phyloP scores from a whole-genome alignment of 1,140 invertebrate species.

The Triops longicaudatus region DNA sequence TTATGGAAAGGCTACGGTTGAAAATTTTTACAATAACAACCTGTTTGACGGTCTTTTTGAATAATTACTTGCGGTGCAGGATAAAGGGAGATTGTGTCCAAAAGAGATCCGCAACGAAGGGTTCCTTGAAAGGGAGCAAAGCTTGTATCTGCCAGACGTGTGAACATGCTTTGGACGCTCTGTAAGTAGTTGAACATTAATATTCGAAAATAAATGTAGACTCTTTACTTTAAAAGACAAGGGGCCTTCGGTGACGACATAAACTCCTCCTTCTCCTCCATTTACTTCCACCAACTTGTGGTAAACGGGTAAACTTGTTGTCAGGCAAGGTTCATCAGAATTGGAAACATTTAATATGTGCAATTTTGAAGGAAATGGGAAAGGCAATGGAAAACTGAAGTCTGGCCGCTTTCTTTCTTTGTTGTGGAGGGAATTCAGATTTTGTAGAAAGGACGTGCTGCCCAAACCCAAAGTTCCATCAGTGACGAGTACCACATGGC shows the following conservation, averaged over 20 bases:
- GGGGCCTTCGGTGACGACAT: conserved; percentile 49
- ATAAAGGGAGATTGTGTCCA: conserved; percentile 61
- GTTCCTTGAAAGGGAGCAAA: conserved; percentile 65
- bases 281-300: conserved; percentile 50
- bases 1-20: conserved; percentile 43
- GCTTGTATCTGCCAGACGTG: conserved; percentile 63
- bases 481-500: conserved; percentile 69
- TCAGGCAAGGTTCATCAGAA: conserved; percentile 36
- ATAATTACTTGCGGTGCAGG: conserved; percentile 58
- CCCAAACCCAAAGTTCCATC: conserved; percentile 68
- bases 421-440: conserved; percentile 42
- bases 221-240: conserved; percentile 42
- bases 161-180: conserved; percentile 57
- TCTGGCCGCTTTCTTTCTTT: conserved; percentile 39
- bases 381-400: conserved; percentile 55
- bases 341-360: conserved; percentile 58
- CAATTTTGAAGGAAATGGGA: conserved; percentile 71
- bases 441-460: conserved; percentile 48
- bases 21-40: not conserved
- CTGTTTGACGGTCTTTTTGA: conserved; percentile 23
- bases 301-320: conserved; percentile 40
- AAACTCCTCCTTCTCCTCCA: conserved; percentile 54
- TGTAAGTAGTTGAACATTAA: conserved; percentile 29
- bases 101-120: conserved; percentile 66
- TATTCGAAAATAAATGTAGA: not conserved